Base-by-base conservation (phyloP, 92 coral and sea anemone species). In the Hydrozoanthus gracilis region DNA sequence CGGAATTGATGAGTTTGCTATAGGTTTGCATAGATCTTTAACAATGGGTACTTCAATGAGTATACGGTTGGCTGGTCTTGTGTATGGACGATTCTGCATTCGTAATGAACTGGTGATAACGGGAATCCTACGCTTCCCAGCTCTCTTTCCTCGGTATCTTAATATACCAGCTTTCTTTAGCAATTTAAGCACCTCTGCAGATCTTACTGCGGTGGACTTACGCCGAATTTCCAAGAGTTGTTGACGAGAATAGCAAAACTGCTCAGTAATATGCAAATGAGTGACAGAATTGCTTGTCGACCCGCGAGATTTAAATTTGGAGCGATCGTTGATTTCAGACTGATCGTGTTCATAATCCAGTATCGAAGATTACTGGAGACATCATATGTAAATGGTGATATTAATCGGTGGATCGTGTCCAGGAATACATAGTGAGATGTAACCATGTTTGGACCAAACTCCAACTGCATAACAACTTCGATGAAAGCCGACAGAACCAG, bases 201-300 rank as follows among this genome's bases (percentile, higher is more conserved):
- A 76, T 76, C 82, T 75, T 75, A 75, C 79, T 76, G 82, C 51
- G 51, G 75, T 70, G 75, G 50, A 70, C 15, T 27, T 70, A 27
- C 75, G 75, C 82, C n/a, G 82, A 76, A 52, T 17, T 76, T 76
- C 82, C 66, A 76, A 76, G 82, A 76, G 82, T 76, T 76, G 82
- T 76, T 54, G 82, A 76, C 82, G 82, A 20, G 49, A 54, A 76
- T 76, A 76, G 48, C 82, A 51, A 76, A 52, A 76, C 66, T 76
- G 82, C 76, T 76, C 80, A 51, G 65, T 52, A 76, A 52, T 76
- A 76, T 76, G 67, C 82, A 76, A 76, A 76, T 76, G 82, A 76
- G 66, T 76, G 80, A 0, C 46, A 18, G 66, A 76, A 76, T 76
- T 76, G 17, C 80, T 51, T 76, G 80, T 76, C 51, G 80, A 76